Evolutionary conservation across 2,113 vertebrate genomes (phyloP).

Genomic region (Anarrhichthys ocellatus): DNA sequence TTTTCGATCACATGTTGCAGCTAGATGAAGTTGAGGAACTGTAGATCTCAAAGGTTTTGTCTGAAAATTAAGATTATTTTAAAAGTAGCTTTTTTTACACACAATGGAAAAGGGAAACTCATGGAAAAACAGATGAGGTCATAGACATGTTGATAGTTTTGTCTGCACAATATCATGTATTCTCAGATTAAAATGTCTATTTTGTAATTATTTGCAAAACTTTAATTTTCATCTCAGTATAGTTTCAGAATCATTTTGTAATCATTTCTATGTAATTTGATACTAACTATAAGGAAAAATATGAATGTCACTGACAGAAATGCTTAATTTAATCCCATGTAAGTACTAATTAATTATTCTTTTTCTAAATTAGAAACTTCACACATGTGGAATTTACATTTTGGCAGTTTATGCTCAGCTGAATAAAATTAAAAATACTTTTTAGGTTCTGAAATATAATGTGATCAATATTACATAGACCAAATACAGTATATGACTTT

Average conservation of each 20-base stretch:
- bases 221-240: neutral
- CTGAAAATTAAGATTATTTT: neutral
- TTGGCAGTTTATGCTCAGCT: slow-evolving; percentile 1
- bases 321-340: neutral
- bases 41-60: neutral
- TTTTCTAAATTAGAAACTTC: neutral
- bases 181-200: neutral
- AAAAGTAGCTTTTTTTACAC: neutral
- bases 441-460: neutral
- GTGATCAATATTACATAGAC: neutral
- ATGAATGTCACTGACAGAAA: neutral
- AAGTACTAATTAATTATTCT: neutral
- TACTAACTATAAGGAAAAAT: neutral
- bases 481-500: neutral
- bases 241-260: neutral
- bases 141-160: neutral
- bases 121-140: neutral
- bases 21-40: neutral
- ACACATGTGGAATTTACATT: neutral
- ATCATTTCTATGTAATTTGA: neutral
- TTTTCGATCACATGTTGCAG: neutral
- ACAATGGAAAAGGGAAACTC: neutral
- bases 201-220: neutral
- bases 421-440: neutral
- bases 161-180: neutral